Evolutionary conservation across 2,888 invertebrate species (phyloP), one percentile per base, ranked within the genome.

Genomic region (Orthosia gothica): DNA sequence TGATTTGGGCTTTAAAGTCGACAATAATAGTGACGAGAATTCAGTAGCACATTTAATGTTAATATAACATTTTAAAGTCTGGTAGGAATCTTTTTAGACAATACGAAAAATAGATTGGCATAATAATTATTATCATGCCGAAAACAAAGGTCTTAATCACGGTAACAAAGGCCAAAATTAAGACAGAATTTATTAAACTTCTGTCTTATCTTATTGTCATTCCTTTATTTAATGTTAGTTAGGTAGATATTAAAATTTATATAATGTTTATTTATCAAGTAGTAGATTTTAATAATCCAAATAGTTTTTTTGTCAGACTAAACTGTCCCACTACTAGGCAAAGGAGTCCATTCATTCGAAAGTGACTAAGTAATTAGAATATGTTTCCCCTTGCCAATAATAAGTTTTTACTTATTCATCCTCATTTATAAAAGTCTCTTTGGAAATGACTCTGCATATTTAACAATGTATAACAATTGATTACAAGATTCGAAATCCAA

Each of bases 111-210:
- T 26, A 63, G 16, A 58, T 80, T 47, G 47, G 26, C 13, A 45
- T 45, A 20, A 59, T 54, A 18, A 61, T 80, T 54, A 52, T 54
- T 50, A 59, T 74, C 9, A n/a, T 9, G n/a, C 26, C 32, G 13
- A 80, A 50, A 55, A 65, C 59, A 81, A 74, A 32, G 47, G 12
- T 16, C 16, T 61, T 74, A n/a, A 81, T 81, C 65, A 65, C n/a
- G 15, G 26, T 13, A 64, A 74, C 58, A 55, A 61, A 23, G 5
- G 50, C 26, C 50, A 26, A 40, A 32, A 9, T 26, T 54, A 54
- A 45, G 13, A 13, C 26, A 13, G 20, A 59, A 50, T 40, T 23
- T 5, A 32, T 52, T 47, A 26, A 45, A 79, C 5, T 23, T 70
- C 45, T 47, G 32, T 16, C 2, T 12, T 47, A 23, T 16, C 2